These are phyloP conservation scores for Papilio dardanus DNA, from an alignment of 1,140 invertebrate genomes.

Conservation along the genomic window DNA sequence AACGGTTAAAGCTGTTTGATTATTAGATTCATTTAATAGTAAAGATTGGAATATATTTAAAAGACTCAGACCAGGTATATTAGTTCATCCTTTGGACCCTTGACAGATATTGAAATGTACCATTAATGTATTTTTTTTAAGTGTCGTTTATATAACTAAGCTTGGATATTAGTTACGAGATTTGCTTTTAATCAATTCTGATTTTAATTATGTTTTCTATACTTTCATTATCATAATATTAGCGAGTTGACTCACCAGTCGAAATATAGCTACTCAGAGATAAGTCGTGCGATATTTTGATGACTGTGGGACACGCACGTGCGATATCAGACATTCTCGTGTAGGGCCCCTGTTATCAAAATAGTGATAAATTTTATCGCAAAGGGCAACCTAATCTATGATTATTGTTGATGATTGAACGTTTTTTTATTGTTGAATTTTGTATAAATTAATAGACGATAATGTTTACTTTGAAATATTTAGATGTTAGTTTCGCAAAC, in stretches of 20 bases:
- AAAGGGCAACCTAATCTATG: background rate
- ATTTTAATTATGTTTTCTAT: background rate
- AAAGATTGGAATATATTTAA: too few relatives aligned
- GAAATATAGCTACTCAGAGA: background rate
- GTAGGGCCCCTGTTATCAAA: background rate
- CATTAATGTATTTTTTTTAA: too few relatives aligned
- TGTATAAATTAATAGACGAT: background rate
- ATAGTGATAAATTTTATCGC: constrained; percentile 1
- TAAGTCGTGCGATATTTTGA: background rate
- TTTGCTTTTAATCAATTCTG: too few relatives aligned
- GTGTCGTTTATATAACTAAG: too few relatives aligned
- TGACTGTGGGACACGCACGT: background rate
- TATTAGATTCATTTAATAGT: too few relatives aligned
- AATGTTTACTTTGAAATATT: background rate
- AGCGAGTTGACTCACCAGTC: background rate
- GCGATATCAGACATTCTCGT: background rate
- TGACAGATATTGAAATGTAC: too few relatives aligned
- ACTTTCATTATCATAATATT: background rate
- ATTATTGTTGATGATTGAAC: background rate
- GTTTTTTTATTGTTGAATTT: too few relatives aligned
- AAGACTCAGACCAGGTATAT: too few relatives aligned
- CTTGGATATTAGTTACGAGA: too few relatives aligned
- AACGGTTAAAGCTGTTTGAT: too few relatives aligned
- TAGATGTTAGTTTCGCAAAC: background rate
- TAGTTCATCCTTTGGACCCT: too few relatives aligned